Base-by-base conservation (phyloP, 2,113 vertebrate species). In the Scatophagus argus region DNA sequence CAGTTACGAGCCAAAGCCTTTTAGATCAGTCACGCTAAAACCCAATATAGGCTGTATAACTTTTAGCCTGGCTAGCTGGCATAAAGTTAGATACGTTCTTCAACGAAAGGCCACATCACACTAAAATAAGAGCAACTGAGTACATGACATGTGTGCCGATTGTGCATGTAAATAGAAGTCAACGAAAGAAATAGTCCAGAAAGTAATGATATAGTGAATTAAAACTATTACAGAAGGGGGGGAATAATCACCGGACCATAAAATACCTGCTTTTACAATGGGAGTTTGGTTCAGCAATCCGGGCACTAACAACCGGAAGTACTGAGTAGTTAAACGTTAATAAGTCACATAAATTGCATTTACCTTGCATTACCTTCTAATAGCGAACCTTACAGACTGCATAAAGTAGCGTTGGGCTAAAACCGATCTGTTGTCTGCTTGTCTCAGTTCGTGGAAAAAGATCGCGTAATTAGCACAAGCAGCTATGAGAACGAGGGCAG, bases 291-390 rank as follows among this genome's bases (percentile, higher is more conserved):
- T 13, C 13, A 21, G 19, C n/a, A 2, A 8, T 16, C 44, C 13
- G 13, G 10, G 10, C 38, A n/a, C 19, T 13, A 1, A 3, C 34
- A 14, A 4, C 5, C 5, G 14, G 9, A 9, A 25, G 29, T n/a
- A 23, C 2, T 13, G 7, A 21, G 6, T 6, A 47, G 8, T 7
- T 44, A 12, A 29, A n/a, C 27, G 29, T 27, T 6, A 14, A 8
- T 4, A 31, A 51, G 29, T 31, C 4, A 0, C 0, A 13, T 36
- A 25, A 29, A 23, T 7, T 31, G 4, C 23, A 3, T 34, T 3
- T 10, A 74, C 87, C 25, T n/a, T n/a, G n/a, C n/a, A n/a, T n/a
- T 46, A 89, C 88, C 90, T 86, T 68, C 58, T 74, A 7, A 54
- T 38, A 52, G 49, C 11, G 9, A 34, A 32, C 25, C 49, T 62